phyloP scores from a whole-genome alignment of 2,888 invertebrate genomes.

The Onchidella celtica region DNA sequence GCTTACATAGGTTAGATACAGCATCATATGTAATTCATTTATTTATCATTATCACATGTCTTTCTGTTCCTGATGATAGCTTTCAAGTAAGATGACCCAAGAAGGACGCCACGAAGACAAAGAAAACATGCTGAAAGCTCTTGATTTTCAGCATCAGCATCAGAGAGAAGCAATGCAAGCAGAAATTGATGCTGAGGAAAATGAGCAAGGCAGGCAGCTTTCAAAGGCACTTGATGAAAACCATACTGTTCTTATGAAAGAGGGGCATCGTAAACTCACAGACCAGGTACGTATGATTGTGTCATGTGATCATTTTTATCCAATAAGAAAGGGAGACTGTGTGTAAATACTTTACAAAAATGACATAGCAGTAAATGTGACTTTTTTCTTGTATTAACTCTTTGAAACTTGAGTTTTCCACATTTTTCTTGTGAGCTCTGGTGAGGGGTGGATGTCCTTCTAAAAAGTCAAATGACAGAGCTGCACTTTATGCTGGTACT shows the following conservation, averaged over 20 bases:
- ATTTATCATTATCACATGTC: no score
- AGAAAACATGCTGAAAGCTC: constrained; percentile 66
- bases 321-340: no score
- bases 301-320: not conserved
- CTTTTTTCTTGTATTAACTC: no score
- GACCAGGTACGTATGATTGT: constrained; percentile 54
- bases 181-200: constrained; percentile 72
- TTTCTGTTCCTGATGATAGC: constrained; percentile 61
- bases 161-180: constrained; percentile 70
- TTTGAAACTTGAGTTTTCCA: no score
- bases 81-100: constrained; percentile 72
- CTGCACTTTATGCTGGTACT: no score
- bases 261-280: constrained; percentile 60
- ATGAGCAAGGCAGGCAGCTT: constrained; percentile 68
- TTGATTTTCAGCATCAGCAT: constrained; percentile 67
- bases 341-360: no score
- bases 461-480: no score
- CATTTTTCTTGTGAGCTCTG: no score
- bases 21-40: no score
- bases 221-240: constrained; percentile 68
- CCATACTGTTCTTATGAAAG: constrained; percentile 58
- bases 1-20: no score
- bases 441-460: no score
- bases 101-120: constrained; percentile 72
- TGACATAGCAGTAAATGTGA: no score